These are phyloP conservation scores for Thymallus thymallus DNA, from an alignment of 2,113 vertebrate genomes.

Conservation along the genomic window DNA sequence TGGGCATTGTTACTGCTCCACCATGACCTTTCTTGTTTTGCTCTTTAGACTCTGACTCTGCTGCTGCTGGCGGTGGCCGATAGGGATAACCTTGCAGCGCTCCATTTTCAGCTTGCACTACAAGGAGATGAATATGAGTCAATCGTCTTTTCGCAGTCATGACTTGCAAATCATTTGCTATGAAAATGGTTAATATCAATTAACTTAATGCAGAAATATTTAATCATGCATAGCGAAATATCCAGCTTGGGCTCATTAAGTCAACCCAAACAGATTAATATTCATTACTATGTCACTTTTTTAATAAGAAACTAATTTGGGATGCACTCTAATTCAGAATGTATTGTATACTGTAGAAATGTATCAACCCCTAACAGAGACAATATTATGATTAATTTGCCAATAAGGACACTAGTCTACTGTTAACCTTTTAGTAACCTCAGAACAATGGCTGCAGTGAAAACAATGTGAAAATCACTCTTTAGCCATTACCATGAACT, in stretches of 20 bases:
- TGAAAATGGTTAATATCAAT: background rate
- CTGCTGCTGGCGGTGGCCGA: conserved; percentile 31
- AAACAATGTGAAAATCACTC: too few relatives aligned
- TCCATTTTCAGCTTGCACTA: conserved; percentile 43
- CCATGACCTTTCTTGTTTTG: conserved; percentile 33
- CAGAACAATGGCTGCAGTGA: background rate
- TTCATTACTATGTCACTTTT: background rate
- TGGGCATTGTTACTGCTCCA: conserved; percentile 35
- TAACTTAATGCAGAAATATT: background rate
- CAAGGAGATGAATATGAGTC: conserved; percentile 22
- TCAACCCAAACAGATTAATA: background rate
- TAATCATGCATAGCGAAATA: background rate
- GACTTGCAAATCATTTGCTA: background rate
- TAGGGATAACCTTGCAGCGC: conserved; percentile 41
- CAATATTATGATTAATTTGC: background rate
- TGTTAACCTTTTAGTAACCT: background rate
- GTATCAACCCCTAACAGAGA: background rate
- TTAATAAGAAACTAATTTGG: background rate
- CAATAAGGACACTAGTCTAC: background rate
- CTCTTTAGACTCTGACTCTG: conserved; percentile 38
- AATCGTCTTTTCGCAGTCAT: background rate
- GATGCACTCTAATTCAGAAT: background rate
- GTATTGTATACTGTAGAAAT: background rate
- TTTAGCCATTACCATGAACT: too few relatives aligned
- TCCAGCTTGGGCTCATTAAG: background rate